Conservation (phyloP, 2,888 invertebrate species). For the Ceramica pisi region DNA sequence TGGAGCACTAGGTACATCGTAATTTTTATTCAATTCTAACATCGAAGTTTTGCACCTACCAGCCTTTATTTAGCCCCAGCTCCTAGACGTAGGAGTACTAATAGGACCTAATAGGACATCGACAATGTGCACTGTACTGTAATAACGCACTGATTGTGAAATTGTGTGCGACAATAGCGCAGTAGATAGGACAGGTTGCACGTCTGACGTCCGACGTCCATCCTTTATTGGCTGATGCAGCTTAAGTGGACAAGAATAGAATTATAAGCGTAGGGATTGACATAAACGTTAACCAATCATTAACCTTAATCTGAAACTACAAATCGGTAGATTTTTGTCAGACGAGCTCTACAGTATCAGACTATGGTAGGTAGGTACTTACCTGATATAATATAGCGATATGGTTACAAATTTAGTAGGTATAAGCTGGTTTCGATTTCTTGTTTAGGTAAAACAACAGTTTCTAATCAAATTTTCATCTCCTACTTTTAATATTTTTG, state of each 20-base stretch:
- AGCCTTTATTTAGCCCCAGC: not conserved
- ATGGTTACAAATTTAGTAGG: too few relatives aligned
- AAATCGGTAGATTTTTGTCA: conserved; percentile 1
- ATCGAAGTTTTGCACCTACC: conserved; percentile 6
- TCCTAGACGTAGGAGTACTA: conserved; percentile 28
- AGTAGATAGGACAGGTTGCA: conserved; percentile 47
- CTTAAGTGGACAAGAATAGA: conserved; percentile 57
- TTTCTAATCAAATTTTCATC: not conserved
- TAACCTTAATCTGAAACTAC: conserved; percentile 36
- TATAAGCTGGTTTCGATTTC: not conserved
- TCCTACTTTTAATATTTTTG: not conserved
- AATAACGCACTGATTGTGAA: conserved; percentile 60
- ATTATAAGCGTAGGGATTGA: conserved; percentile 29
- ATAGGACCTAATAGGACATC: conserved; percentile 35
- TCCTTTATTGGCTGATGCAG: conserved; percentile 54
- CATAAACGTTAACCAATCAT: conserved; percentile 31
- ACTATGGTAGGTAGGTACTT: too few relatives aligned
- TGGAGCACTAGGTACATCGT: not conserved
- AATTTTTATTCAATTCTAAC: not conserved
- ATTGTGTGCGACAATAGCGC: conserved; percentile 52
- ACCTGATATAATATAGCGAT: not conserved
- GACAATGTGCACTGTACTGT: conserved; percentile 49
- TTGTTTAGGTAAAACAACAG: not conserved
- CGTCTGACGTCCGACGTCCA: conserved; percentile 29
- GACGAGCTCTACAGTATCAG: not conserved